Conservation (phyloP, 2,888 invertebrate species). For the Drosophila villosipedis region DNA sequence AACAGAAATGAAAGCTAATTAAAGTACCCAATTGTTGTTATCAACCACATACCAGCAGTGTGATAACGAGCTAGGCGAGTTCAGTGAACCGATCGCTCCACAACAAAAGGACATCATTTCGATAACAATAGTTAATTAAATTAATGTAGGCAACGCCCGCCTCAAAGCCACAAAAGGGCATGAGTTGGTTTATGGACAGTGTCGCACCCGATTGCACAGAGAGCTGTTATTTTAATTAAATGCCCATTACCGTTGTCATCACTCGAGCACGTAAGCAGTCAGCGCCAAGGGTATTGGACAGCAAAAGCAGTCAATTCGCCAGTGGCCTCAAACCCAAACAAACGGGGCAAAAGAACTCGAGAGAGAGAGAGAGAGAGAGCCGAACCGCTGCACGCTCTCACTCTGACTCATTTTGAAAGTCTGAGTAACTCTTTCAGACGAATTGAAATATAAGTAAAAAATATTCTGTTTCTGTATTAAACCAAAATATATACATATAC, state of each 20-base stretch:
- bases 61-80: not conserved
- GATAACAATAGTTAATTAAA: slow-evolving; percentile 44
- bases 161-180: slow-evolving; percentile 9
- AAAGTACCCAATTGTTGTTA: not conserved
- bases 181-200: slow-evolving; percentile 3
- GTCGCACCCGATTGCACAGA: slow-evolving; percentile 23
- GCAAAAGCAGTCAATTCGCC: slow-evolving; percentile 49
- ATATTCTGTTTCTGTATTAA: slow-evolving; percentile 34
- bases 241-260: slow-evolving; percentile 56
- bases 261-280: slow-evolving; percentile 20
- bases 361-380: not conserved
- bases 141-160: slow-evolving; percentile 46
- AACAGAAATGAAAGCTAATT: not conserved
- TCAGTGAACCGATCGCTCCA: slow-evolving; percentile 22
- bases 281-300: not conserved
- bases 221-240: slow-evolving; percentile 63
- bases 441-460: slow-evolving; percentile 32
- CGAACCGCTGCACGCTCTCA: slow-evolving; percentile 1
- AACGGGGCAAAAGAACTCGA: slow-evolving; percentile 33
- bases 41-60: not conserved
- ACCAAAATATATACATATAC: slow-evolving; percentile 17
- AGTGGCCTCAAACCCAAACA: slow-evolving; percentile 72
- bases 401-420: slow-evolving; percentile 8
- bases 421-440: slow-evolving; percentile 21
- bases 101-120: slow-evolving; percentile 41